Percentiles rank a stretch among this genome's conserved stretches.
Evolutionary conservation across 2,113 vertebrate genomes (phyloP).

Genomic region (Forbesichthys papilliferus): DNA sequence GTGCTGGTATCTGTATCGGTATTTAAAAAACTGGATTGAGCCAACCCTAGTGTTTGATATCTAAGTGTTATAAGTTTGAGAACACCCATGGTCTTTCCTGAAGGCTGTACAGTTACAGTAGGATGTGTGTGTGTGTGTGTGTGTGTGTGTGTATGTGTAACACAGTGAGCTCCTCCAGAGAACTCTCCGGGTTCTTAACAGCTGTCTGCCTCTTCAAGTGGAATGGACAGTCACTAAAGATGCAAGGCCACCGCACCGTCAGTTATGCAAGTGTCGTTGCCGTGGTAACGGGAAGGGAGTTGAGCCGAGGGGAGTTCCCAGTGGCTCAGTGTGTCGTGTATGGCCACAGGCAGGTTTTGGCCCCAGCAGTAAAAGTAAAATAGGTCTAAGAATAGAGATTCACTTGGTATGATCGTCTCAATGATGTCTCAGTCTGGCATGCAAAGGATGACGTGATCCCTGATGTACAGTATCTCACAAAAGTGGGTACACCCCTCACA

Average conservation of each 20-base stretch:
- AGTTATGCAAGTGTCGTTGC: conserved; percentile 36
- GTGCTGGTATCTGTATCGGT: too few species aligned
- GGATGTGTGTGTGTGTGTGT: too few species aligned
- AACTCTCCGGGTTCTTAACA: conserved; percentile 28
- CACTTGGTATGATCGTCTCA: too few species aligned
- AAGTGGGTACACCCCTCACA: too few species aligned
- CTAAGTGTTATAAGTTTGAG: too few species aligned
- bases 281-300: conserved; percentile 21
- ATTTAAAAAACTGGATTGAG: too few species aligned
- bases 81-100: too few species aligned
- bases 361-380: not conserved
- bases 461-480: too few species aligned
- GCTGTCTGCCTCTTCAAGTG: conserved; percentile 31
- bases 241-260: conserved; percentile 20
- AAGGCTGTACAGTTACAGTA: not conserved
- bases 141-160: conserved; percentile 14
- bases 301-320: conserved; percentile 14
- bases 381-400: not conserved
- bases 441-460: too few species aligned
- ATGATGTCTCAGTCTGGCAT: too few species aligned
- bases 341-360: conserved; percentile 10
- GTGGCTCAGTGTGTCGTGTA: conserved; percentile 14
- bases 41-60: too few species aligned
- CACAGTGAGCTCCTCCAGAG: conserved; percentile 11
- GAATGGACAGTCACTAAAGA: conserved; percentile 23